A percentile compares a stretch with the other conserved stretches of the same genome.
Conservation (phyloP, 1,140 invertebrate genomes). For the Watersipora subatra region DNA sequence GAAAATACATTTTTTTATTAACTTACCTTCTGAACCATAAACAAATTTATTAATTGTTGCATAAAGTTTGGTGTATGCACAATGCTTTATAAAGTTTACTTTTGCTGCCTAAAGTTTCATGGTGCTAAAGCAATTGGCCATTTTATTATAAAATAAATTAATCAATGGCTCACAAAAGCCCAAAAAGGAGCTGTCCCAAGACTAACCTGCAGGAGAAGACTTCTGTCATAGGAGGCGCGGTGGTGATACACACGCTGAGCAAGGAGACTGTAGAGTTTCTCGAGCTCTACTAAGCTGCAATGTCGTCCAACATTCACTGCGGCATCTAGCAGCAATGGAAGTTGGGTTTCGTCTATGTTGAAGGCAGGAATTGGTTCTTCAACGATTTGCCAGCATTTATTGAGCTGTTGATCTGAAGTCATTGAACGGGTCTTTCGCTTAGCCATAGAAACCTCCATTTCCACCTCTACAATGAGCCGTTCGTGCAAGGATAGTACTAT, state of each 20-base stretch:
- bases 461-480: neutral
- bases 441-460: constrained; percentile 7
- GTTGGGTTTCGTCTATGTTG: constrained; percentile 5
- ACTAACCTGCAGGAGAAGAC: constrained; percentile 22
- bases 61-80: no score
- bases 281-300: constrained; percentile 27
- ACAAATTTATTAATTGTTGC: no score
- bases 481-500: no score
- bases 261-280: constrained; percentile 32
- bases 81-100: no score
- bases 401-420: constrained; percentile 14
- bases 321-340: constrained; percentile 20
- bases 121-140: no score
- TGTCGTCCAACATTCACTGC: constrained; percentile 26
- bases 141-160: no score
- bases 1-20: no score
- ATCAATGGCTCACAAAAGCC: no score
- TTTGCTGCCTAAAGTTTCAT: no score
- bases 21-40: no score
- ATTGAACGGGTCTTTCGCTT: constrained; percentile 15
- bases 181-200: no score
- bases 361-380: constrained; percentile 13
- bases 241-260: constrained; percentile 30
- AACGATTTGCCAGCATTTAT: constrained; percentile 14
- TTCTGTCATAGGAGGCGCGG: constrained; percentile 25